These are phyloP conservation scores for Eleginops maclovinus DNA, from an alignment of 2,113 vertebrate species.

Conservation along the genomic window DNA sequence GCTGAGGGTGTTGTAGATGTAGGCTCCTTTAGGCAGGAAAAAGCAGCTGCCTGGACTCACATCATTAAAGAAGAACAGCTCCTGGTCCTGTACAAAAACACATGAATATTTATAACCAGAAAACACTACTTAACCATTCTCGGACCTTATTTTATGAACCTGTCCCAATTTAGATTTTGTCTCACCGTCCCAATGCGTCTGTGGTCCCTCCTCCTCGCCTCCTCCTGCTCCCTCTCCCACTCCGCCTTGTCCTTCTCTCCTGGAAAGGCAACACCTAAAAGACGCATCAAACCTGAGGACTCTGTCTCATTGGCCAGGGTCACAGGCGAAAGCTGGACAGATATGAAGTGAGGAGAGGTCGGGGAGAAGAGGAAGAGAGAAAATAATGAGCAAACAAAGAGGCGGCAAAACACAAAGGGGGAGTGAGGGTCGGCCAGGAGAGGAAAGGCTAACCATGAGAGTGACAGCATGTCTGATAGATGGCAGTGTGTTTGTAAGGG, in stretches of 20 bases:
- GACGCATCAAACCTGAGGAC: conserved; percentile 77
- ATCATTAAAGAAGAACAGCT: conserved; percentile 94
- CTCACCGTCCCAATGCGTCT: conserved; percentile 89
- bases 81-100: conserved; percentile 80
- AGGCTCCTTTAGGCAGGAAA: conserved; percentile 92
- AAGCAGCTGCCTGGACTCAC: conserved; percentile 95
- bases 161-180: not conserved
- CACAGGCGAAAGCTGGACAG: conserved; percentile 81
- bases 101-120: not conserved
- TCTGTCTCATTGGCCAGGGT: conserved; percentile 77
- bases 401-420: conserved; percentile 25
- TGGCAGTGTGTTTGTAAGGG: conserved; percentile 55
- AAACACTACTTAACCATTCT: not conserved
- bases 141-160: not conserved
- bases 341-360: not conserved
- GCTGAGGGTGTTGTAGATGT: conserved; percentile 90
- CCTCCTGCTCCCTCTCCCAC: conserved; percentile 87
- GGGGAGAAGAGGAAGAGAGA: conserved; percentile 1
- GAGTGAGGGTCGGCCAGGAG: conserved; percentile 3
- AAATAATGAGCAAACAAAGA: conserved; percentile 27
- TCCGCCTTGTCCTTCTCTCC: conserved; percentile 67
- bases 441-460: conserved; percentile 19
- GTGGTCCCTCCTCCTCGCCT: conserved; percentile 87
- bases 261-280: conserved; percentile 89
- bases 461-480: conserved; percentile 40